phyloP scores from a whole-genome alignment of 2,113 vertebrate genomes.

The Lonchura striata region DNA sequence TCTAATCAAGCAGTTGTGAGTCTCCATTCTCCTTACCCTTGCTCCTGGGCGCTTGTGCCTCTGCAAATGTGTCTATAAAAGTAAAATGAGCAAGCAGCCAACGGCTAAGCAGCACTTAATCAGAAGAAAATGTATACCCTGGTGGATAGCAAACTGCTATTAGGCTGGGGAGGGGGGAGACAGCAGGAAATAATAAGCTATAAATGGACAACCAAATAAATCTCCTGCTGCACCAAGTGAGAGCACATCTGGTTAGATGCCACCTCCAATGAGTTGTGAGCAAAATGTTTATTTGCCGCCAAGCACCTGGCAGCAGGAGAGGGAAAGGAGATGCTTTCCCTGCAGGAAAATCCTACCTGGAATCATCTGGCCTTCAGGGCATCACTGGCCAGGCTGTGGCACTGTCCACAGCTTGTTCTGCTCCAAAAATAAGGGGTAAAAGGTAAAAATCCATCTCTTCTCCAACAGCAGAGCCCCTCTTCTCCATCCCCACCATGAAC shows the following conservation, averaged over 20 bases:
- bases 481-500: not conserved
- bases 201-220: conserved; percentile 58
- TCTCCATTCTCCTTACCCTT: conserved; percentile 66
- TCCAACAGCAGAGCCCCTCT: not conserved
- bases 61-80: conserved; percentile 68
- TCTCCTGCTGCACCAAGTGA: conserved; percentile 14
- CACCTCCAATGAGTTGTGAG: conserved; percentile 59
- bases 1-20: conserved; percentile 30
- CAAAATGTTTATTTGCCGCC: conserved; percentile 47
- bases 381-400: not conserved
- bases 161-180: not conserved
- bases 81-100: conserved; percentile 67
- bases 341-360: not conserved
- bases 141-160: conserved; percentile 64
- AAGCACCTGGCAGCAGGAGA: not conserved
- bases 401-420: rapidly evolving
- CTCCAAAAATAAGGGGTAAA: not conserved
- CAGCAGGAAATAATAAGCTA: conserved; percentile 11
- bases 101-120: conserved; percentile 72
- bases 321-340: not conserved
- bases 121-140: conserved; percentile 64
- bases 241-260: conserved; percentile 61
- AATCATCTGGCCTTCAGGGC: not conserved
- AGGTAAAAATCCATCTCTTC: not conserved
- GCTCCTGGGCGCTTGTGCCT: conserved; percentile 64